A percentile compares a stretch with the other conserved stretches of the same genome.
Conservation (phyloP, 2,113 vertebrate species). For the Phylloscopus trochilus region DNA sequence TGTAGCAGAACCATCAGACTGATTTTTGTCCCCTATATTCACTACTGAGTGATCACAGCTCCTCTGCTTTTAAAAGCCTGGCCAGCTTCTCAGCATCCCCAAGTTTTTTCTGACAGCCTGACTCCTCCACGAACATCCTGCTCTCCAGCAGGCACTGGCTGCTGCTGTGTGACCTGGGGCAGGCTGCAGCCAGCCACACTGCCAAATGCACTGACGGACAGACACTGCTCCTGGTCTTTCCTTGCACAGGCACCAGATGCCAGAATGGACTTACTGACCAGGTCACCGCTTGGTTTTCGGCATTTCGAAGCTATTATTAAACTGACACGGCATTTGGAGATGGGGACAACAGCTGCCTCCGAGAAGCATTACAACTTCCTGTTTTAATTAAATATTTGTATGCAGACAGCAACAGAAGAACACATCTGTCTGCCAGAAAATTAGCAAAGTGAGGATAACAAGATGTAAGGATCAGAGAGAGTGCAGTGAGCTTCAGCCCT, state of each 20-base stretch:
- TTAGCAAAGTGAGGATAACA: neutral
- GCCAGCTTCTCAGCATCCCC: neutral
- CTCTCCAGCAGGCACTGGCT: neutral
- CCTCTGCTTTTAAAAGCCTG: neutral
- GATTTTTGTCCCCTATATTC: neutral
- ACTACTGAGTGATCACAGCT: neutral
- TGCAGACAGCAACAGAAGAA: neutral
- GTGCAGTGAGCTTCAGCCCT: neutral
- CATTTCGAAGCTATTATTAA: neutral
- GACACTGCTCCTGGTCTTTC: neutral
- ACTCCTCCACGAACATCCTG: neutral
- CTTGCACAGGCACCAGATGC: neutral
- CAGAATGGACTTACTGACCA: neutral
- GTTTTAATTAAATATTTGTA: conserved; percentile 22
- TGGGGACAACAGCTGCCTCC: neutral
- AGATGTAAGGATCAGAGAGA: neutral
- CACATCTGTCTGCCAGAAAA: conserved; percentile 21
- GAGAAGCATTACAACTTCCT: neutral
- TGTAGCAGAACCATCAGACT: neutral
- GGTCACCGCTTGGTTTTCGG: accelerated
- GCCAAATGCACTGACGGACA: neutral
- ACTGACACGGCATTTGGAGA: neutral
- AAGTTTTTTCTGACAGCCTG: neutral
- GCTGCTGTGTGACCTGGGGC: neutral
- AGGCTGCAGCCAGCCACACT: neutral